Percentiles rank a stretch among this genome's conserved stretches.
These are phyloP conservation scores for Catostylus mosaicus DNA, from an alignment of 30 jellyfish, hydroid and myxozoan species.

Conservation along the genomic window DNA sequence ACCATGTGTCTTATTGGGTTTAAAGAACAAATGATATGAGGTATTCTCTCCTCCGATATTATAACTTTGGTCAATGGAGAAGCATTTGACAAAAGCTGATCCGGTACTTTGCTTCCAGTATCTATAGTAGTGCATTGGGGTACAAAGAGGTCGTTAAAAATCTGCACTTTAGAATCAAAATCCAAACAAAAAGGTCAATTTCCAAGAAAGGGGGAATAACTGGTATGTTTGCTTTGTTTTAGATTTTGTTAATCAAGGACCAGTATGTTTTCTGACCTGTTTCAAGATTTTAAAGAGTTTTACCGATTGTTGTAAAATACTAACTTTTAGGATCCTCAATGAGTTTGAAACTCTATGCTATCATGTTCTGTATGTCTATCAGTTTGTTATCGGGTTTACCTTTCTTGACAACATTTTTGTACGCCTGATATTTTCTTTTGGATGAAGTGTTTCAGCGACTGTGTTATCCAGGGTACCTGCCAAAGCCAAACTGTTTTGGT, in stretches of 20 bases:
- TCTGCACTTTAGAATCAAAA: conserved; percentile 1
- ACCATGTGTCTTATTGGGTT: background rate
- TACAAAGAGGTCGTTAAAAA: background rate
- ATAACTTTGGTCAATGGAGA: background rate
- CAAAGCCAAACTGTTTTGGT: conserved; percentile 9
- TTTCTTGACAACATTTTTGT: conserved; percentile 6
- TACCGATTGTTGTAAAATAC: background rate
- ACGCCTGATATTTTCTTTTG: conserved; percentile 1
- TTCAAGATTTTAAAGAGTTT: conserved; percentile 8
- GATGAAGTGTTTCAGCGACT: background rate
- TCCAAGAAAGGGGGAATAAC: conserved; percentile 1
- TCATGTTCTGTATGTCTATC: conserved; percentile 15
- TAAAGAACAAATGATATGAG: background rate
- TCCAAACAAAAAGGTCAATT: background rate
- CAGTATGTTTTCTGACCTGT: conserved; percentile 13
- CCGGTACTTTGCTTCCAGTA: conserved; percentile 4
- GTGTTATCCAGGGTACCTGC: conserved; percentile 21
- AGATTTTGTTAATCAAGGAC: background rate
- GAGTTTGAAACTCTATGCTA: background rate
- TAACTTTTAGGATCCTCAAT: conserved; percentile 1
- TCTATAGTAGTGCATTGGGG: background rate
- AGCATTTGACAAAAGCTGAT: conserved; percentile 10
- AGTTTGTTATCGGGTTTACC: conserved; percentile 10
- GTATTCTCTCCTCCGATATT: conserved; percentile 15
- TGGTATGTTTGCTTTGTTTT: conserved; percentile 7